These are phyloP conservation scores for Idaea dimidiata DNA, from an alignment of 2,888 invertebrate genomes.

Conservation along the genomic window DNA sequence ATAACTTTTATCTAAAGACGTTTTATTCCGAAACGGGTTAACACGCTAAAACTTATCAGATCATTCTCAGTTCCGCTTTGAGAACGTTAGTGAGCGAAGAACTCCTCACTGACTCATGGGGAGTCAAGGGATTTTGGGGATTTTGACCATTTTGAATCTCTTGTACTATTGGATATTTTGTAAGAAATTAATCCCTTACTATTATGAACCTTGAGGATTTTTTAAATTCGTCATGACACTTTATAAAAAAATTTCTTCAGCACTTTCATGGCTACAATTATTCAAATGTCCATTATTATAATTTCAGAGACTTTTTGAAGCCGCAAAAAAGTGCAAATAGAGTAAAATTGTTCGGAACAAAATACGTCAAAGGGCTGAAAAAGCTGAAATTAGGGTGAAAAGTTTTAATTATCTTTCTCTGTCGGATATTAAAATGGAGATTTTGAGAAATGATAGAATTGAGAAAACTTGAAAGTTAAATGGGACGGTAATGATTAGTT, in stretches of 20 bases:
- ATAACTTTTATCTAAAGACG: too few species aligned
- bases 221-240: background rate
- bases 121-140: too few species aligned
- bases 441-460: constrained; percentile 28
- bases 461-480: constrained; percentile 21
- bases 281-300: constrained; percentile 20
- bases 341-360: constrained; percentile 32
- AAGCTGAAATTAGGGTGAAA: constrained; percentile 31
- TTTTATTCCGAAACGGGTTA: too few species aligned
- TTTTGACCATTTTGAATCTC: too few species aligned
- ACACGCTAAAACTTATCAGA: too few species aligned
- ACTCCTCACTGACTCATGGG: too few species aligned
- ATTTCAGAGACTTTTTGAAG: constrained; percentile 26
- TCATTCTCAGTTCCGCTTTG: too few species aligned
- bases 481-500: constrained; percentile 24
- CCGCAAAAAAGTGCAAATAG: constrained; percentile 32
- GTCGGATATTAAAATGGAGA: constrained; percentile 28
- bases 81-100: too few species aligned
- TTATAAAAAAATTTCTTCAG: background rate
- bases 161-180: too few species aligned
- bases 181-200: background rate
- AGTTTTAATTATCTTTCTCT: constrained; percentile 31
- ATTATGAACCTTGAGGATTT: background rate
- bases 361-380: constrained; percentile 33
- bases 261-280: constrained; percentile 4